Percentiles rank a stretch among this genome's conserved stretches.
phyloP scores from a whole-genome alignment of 2,797 vertebrate genomes.

The Todus mexicanus region DNA sequence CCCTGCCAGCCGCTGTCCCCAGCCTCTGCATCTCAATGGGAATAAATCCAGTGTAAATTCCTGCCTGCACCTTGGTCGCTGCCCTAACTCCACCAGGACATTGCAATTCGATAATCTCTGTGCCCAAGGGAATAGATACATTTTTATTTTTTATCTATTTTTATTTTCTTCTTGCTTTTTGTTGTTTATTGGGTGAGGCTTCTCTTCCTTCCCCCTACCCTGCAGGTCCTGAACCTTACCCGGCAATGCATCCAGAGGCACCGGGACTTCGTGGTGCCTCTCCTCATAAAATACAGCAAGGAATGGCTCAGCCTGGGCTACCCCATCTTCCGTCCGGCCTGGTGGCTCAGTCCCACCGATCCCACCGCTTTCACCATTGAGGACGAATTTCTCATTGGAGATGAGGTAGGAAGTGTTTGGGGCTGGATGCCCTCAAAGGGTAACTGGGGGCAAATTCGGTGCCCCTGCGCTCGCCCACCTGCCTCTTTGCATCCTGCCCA shows the following conservation, averaged over 20 bases:
- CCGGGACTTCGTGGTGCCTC: conserved; percentile 80
- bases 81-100: background rate
- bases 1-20: background rate
- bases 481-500: background rate
- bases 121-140: rapidly evolving
- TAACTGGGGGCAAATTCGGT: background rate
- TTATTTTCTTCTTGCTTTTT: background rate
- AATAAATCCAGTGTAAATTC: background rate
- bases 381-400: conserved; percentile 90
- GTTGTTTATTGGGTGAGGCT: background rate
- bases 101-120: background rate
- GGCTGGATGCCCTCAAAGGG: background rate
- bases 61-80: no score
- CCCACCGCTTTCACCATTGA: conserved; percentile 81
- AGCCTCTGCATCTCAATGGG: background rate
- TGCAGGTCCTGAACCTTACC: conserved; percentile 85
- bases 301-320: conserved; percentile 79
- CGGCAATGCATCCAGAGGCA: conserved; percentile 80
- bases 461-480: rapidly evolving
- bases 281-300: conserved; percentile 80
- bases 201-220: background rate
- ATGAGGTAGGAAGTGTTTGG: conserved; percentile 76
- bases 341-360: conserved; percentile 88
- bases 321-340: conserved; percentile 86
- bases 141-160: no score